A percentile compares a stretch with the other conserved stretches of the same genome.
Conservation (phyloP, 2,888 invertebrate species). For the Tipula vernalis region DNA sequence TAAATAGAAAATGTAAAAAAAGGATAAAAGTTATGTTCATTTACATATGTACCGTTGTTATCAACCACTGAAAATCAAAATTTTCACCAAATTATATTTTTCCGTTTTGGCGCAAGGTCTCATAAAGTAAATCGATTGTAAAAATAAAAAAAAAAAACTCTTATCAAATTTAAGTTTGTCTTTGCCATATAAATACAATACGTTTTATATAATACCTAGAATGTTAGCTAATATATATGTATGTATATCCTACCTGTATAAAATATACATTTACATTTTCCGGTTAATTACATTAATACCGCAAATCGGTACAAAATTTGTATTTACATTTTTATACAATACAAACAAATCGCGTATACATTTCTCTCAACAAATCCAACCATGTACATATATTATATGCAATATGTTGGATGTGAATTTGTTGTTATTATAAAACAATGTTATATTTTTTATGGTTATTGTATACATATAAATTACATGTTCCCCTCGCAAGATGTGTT, state of each 20-base stretch:
- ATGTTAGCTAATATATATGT: not conserved
- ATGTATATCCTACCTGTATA: not conserved
- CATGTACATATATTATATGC: not conserved
- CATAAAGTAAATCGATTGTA: not conserved
- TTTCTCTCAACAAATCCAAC: not conserved
- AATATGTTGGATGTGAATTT: not conserved
- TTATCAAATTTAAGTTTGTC: not conserved
- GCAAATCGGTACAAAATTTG: not conserved
- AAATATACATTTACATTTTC: not conserved
- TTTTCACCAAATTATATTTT: not conserved
- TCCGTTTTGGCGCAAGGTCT: not conserved
- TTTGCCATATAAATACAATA: not conserved
- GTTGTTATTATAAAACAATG: not conserved
- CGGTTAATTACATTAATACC: not conserved
- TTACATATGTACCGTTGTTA: not conserved
- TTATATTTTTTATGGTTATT: not conserved
- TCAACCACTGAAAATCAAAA: not conserved
- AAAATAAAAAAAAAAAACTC: not conserved
- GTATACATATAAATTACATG: not conserved
- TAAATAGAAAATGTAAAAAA: not conserved
- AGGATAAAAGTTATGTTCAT: not conserved
- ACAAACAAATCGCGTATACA: not conserved
- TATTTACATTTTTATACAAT: not conserved
- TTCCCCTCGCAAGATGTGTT: not conserved
- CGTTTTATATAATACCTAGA: not conserved